A percentile compares a stretch with the other conserved stretches of the same genome.
phyloP scores from a whole-genome alignment of 1,140 invertebrate species.

The Drusus annulatus region DNA sequence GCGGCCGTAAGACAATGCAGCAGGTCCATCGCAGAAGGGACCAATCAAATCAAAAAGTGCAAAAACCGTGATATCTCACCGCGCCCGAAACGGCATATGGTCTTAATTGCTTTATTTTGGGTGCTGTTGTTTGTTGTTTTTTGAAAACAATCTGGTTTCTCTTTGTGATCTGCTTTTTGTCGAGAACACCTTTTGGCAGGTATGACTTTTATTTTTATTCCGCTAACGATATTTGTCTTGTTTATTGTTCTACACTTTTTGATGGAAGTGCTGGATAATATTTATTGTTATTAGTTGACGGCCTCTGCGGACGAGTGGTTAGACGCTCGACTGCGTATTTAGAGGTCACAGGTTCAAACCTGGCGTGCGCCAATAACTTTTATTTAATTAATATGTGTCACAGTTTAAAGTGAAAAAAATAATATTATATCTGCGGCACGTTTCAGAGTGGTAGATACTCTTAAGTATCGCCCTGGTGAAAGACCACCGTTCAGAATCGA shows the following conservation, averaged over 20 bases:
- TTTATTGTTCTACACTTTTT: not conserved
- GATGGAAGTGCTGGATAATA: too few relatives aligned
- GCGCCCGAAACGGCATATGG: conserved; percentile 55
- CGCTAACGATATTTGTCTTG: conserved; percentile 9
- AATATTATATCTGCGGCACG: too few relatives aligned
- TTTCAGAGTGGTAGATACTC: too few relatives aligned
- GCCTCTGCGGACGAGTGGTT: too few relatives aligned
- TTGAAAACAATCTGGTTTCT: not conserved
- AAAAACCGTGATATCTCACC: conserved; percentile 46
- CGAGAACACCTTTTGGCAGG: not conserved
- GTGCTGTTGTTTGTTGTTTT: conserved; percentile 19
- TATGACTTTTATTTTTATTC: conserved; percentile 6
- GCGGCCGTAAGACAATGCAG: not conserved
- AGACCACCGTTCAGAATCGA: too few relatives aligned
- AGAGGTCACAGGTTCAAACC: too few relatives aligned
- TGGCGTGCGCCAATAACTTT: too few relatives aligned
- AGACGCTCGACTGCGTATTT: too few relatives aligned
- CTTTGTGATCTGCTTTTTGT: conserved; percentile 15
- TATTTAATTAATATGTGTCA: too few relatives aligned
- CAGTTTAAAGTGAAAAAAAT: too few relatives aligned
- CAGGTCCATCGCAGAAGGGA: conserved; percentile 29
- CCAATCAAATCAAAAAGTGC: conserved; percentile 37
- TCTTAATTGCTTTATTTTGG: conserved; percentile 57
- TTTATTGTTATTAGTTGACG: too few relatives aligned
- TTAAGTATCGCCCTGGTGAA: too few relatives aligned